phyloP scores from a whole-genome alignment of 2,888 invertebrate species.

The Tachystola acroxantha region DNA sequence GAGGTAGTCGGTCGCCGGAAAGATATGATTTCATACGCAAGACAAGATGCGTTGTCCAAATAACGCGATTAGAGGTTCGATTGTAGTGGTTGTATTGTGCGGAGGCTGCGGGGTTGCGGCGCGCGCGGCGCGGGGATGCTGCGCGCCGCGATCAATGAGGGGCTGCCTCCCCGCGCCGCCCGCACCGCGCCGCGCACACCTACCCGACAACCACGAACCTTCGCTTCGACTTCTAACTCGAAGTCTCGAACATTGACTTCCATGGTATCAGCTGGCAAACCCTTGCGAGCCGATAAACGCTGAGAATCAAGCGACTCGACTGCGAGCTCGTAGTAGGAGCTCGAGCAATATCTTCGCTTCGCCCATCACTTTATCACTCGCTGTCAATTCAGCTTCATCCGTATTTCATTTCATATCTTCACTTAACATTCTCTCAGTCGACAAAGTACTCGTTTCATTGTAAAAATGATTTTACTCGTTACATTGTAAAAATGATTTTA shows the following conservation, averaged over 20 bases:
- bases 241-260: conserved; percentile 52
- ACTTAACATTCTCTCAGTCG: not conserved
- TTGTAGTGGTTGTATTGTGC: conserved; percentile 49
- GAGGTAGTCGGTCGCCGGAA: too few relatives aligned
- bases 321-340: conserved; percentile 15
- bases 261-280: conserved; percentile 38
- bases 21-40: not conserved
- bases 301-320: conserved; percentile 5
- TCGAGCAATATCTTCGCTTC: conserved; percentile 4
- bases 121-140: conserved; percentile 49
- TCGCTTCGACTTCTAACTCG: conserved; percentile 45
- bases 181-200: conserved; percentile 28
- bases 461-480: too few relatives aligned
- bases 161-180: conserved; percentile 37
- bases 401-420: conserved; percentile 9
- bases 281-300: conserved; percentile 7
- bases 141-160: conserved; percentile 73
- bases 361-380: conserved; percentile 13
- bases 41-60: conserved; percentile 33
- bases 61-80: conserved; percentile 41
- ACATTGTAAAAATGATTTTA: too few relatives aligned
- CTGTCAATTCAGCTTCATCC: conserved; percentile 16
- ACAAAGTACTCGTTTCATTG: too few relatives aligned
- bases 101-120: conserved; percentile 46
- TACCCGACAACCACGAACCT: conserved; percentile 51